These are phyloP conservation scores for Helicoverpa armigera DNA, from an alignment of 1,140 invertebrate species.

Conservation along the genomic window DNA sequence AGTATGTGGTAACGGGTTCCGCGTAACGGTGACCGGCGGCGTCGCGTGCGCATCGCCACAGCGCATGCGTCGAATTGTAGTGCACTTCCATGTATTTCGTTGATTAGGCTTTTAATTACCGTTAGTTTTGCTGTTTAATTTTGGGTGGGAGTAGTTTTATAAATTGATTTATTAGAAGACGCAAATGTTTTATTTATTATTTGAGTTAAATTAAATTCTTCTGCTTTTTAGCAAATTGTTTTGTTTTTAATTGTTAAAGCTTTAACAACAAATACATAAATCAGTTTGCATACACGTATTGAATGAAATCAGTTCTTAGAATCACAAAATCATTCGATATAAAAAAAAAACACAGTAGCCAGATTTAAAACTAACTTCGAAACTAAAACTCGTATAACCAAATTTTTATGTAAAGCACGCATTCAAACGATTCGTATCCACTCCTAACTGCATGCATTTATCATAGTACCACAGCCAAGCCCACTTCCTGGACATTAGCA, in stretches of 20 bases:
- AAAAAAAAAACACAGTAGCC: no score
- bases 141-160: neutral
- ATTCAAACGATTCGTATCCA: neutral
- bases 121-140: neutral
- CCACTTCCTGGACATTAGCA: constrained; percentile 52
- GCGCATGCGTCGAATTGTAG: constrained; percentile 32
- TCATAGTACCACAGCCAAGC: constrained; percentile 34
- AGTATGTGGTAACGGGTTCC: constrained; percentile 33
- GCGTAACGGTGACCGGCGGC: constrained; percentile 24
- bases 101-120: constrained; percentile 9
- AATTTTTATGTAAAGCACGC: constrained; percentile 15
- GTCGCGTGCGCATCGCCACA: constrained; percentile 29
- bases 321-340: no score
- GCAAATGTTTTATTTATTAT: no score
- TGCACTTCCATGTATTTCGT: constrained; percentile 6
- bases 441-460: neutral
- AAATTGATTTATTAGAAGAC: no score
- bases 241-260: no score
- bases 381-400: neutral
- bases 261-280: no score
- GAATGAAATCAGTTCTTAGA: no score
- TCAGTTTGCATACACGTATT: no score
- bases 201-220: neutral
- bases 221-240: no score
- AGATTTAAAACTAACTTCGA: no score